Percentiles rank a stretch among this genome's conserved stretches.
Conservation (phyloP, 2,113 vertebrate genomes). For the Bettongia penicillata region DNA sequence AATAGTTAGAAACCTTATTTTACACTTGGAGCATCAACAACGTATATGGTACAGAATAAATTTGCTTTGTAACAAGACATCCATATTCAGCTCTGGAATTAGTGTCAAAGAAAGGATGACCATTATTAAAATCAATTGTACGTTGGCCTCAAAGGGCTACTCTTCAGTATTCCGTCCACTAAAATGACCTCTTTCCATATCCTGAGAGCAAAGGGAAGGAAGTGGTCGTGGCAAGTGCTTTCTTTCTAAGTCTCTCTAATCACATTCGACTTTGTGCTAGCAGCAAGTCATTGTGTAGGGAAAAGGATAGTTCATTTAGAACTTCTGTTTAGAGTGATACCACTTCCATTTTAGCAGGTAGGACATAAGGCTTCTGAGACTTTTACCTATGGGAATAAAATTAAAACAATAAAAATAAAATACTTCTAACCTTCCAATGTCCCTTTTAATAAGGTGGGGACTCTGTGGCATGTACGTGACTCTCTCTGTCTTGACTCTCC, state of each 20-base stretch:
- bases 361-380: no score
- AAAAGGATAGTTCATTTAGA: background rate
- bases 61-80: conserved; percentile 7
- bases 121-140: conserved; percentile 6
- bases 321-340: background rate
- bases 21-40: background rate
- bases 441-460: background rate
- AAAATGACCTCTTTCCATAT: background rate
- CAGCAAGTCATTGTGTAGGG: background rate
- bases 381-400: background rate
- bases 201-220: conserved; percentile 20
- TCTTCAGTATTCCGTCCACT: background rate
- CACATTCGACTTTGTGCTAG: background rate
- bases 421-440: background rate
- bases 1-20: background rate
- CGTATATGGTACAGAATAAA: background rate
- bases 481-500: background rate
- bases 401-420: background rate
- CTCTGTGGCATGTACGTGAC: background rate
- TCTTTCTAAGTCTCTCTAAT: background rate
- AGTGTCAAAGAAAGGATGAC: background rate
- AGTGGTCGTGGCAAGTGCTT: background rate
- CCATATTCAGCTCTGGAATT: background rate
- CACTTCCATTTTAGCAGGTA: background rate
- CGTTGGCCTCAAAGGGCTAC: background rate